phyloP scores from a whole-genome alignment of 2,888 invertebrate genomes.

The Fragum fragum region DNA sequence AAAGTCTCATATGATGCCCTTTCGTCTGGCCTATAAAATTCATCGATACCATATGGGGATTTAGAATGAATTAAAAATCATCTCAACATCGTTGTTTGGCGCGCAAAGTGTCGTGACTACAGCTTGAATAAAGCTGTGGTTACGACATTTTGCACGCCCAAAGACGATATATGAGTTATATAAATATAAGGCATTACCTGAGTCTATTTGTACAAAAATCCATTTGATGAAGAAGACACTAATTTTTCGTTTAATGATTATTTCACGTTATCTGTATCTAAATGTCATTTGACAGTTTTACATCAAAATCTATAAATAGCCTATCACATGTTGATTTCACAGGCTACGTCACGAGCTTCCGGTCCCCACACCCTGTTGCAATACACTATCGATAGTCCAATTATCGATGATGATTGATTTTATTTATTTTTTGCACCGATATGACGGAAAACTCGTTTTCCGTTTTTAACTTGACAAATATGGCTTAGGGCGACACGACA shows the following conservation, averaged over 20 bases:
- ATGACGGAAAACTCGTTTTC: not conserved
- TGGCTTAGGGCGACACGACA: not conserved
- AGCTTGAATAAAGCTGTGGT: no score
- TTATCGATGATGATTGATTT: constrained; percentile 1
- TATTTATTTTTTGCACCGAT: constrained; percentile 1
- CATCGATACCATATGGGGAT: no score
- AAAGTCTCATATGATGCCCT: no score
- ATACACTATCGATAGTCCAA: not conserved
- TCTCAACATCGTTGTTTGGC: no score
- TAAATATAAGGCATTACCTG: no score
- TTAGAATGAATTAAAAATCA: no score
- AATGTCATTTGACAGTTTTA: not conserved
- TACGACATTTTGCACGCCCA: no score
- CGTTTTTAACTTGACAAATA: not conserved
- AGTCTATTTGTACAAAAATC: not conserved
- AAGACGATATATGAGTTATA: no score
- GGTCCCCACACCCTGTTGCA: not conserved
- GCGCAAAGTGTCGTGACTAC: no score
- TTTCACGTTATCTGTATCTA: not conserved
- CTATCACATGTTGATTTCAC: constrained; percentile 7
- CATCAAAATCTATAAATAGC: constrained; percentile 12
- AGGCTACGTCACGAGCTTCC: constrained; percentile 14
- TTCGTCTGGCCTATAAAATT: no score
- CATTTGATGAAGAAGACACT: not conserved
- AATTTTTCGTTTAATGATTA: not conserved